These are phyloP conservation scores for Eidolon helvum DNA, from an alignment of 2,113 vertebrate genomes.

Conservation along the genomic window DNA sequence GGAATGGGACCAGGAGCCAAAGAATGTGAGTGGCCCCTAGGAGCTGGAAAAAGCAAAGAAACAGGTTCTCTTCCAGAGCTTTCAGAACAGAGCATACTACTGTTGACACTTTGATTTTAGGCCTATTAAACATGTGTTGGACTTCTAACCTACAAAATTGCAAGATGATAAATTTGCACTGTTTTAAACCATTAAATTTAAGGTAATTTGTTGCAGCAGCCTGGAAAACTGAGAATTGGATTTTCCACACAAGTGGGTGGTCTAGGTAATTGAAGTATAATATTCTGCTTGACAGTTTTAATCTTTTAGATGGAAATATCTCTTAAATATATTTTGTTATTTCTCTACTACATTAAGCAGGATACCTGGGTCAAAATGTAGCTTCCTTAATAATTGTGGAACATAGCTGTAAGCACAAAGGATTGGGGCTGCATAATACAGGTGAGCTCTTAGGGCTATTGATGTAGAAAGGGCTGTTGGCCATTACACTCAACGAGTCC, in stretches of 20 bases:
- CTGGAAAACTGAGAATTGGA: not conserved
- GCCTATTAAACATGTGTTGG: not conserved
- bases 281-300: not conserved
- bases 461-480: not conserved
- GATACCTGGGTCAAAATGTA: not conserved
- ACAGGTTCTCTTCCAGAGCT: accelerated
- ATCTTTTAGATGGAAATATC: not conserved
- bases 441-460: not conserved
- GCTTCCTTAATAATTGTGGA: not conserved
- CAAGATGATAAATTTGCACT: not conserved
- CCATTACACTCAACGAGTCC: not conserved
- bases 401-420: not conserved
- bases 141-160: not conserved
- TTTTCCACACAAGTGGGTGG: not conserved
- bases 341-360: not conserved
- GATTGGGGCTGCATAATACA: not conserved
- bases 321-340: not conserved
- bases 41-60: not conserved
- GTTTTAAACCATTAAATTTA: not conserved
- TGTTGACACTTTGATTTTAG: not conserved
- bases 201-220: not conserved
- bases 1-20: not conserved
- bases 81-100: not conserved
- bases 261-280: not conserved
- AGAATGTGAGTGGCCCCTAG: not conserved